phyloP scores from a whole-genome alignment of 2,888 invertebrate genomes.

The Mystacides longicornis region DNA sequence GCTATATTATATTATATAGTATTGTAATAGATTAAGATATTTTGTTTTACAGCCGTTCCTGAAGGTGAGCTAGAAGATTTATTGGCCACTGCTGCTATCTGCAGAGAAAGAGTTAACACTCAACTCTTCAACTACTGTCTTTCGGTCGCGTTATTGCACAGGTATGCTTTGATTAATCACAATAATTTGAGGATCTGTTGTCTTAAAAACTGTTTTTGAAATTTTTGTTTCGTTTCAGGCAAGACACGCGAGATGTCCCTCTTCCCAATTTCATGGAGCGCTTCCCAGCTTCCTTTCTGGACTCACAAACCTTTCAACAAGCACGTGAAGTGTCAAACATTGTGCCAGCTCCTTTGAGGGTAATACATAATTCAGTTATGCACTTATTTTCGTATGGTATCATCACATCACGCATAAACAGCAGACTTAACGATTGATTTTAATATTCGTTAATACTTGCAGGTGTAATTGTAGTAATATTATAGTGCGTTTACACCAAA shows the following conservation, averaged over 20 bases:
- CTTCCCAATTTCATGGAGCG: conserved; percentile 46
- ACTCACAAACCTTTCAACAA: conserved; percentile 38
- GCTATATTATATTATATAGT: no score
- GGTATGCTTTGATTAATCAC: conserved; percentile 27
- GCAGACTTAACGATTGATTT: no score
- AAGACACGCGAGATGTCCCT: conserved; percentile 43
- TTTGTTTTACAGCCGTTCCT: conserved; percentile 17
- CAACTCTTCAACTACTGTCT: conserved; percentile 54
- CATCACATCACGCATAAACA: no score
- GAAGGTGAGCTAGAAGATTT: conserved; percentile 44
- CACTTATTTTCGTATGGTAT: background rate
- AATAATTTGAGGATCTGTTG: no score
- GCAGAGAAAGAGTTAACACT: conserved; percentile 53
- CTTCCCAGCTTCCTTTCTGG: conserved; percentile 48
- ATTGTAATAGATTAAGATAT: no score
- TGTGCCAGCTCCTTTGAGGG: conserved; percentile 28
- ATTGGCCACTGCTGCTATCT: conserved; percentile 46
- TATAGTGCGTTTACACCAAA: no score
- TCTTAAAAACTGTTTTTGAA: no score
- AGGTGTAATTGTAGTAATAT: no score
- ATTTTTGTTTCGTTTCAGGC: conserved; percentile 28
- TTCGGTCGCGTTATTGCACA: conserved; percentile 52
- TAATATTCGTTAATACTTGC: no score
- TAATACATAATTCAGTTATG: conserved; percentile 20
- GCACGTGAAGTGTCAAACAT: conserved; percentile 40